A percentile compares a stretch with the other conserved stretches of the same genome.
Conservation (phyloP, 2,797 vertebrate genomes). For the Tachyglossus aculeatus region DNA sequence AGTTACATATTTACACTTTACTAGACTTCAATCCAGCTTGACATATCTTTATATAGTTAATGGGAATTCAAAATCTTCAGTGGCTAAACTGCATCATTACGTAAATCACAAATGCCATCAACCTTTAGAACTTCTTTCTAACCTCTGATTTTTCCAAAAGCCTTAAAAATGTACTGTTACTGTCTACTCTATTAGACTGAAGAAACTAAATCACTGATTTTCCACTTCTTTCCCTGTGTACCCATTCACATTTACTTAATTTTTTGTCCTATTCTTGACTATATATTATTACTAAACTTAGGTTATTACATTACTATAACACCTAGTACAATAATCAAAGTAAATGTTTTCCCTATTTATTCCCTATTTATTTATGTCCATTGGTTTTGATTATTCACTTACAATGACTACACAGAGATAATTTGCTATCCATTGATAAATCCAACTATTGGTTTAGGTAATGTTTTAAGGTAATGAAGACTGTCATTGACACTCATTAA, state of each 20-base stretch:
- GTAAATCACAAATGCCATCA: not conserved
- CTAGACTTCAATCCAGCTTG: not conserved
- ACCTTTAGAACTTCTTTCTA: not conserved
- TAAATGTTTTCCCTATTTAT: not conserved
- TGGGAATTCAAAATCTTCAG: constrained; percentile 16
- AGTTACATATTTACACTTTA: not conserved
- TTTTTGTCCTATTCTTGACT: not conserved
- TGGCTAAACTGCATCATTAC: not conserved
- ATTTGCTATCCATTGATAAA: not conserved
- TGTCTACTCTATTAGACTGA: not conserved
- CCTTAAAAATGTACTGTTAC: not conserved
- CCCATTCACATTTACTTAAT: not conserved
- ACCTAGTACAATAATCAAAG: not conserved
- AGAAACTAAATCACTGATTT: not conserved
- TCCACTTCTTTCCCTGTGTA: too few relatives aligned
- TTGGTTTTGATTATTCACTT: not conserved
- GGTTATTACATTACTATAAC: too few relatives aligned
- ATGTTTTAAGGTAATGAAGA: not conserved
- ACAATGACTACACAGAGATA: not conserved
- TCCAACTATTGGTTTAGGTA: not conserved
- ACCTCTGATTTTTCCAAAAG: not conserved
- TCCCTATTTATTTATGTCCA: not conserved
- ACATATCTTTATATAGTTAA: constrained; percentile 4
- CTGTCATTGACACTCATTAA: constrained; percentile 29
- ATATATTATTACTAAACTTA: too few relatives aligned